Conservation (phyloP, 2,113 vertebrate species). For the Megalops atlanticus region DNA sequence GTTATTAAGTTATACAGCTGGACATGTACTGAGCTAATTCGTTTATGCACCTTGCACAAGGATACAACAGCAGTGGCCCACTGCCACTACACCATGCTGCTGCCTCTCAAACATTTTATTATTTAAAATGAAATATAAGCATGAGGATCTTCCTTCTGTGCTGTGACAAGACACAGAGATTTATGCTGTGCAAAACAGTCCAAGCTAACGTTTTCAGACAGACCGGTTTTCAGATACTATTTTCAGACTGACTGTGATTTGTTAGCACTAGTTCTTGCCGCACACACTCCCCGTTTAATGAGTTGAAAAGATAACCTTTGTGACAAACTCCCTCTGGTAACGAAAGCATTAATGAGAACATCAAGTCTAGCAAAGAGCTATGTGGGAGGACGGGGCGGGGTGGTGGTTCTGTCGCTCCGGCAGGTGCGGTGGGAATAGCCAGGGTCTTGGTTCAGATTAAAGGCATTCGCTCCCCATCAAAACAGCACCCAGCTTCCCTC, state of each 20-base stretch:
- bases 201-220: too few relatives aligned
- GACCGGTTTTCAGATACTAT: too few relatives aligned
- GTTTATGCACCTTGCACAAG: too few relatives aligned
- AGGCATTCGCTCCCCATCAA: slow-evolving; percentile 17
- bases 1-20: too few relatives aligned
- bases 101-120: too few relatives aligned
- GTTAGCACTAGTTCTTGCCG: background rate
- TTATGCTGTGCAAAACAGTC: too few relatives aligned
- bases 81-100: too few relatives aligned
- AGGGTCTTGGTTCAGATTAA: slow-evolving; percentile 36
- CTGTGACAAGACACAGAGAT: too few relatives aligned
- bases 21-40: too few relatives aligned
- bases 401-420: background rate
- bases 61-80: too few relatives aligned
- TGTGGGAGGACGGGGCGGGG: slow-evolving; percentile 18
- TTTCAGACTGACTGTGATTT: background rate
- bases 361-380: background rate
- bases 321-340: background rate
- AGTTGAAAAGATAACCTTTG: background rate
- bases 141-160: too few relatives aligned
- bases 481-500: background rate
- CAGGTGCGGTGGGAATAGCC: slow-evolving; percentile 10
- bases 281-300: background rate
- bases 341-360: background rate
- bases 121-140: background rate